phyloP scores from a whole-genome alignment of 2,888 invertebrate genomes.

The Drosophila flavopinicola region DNA sequence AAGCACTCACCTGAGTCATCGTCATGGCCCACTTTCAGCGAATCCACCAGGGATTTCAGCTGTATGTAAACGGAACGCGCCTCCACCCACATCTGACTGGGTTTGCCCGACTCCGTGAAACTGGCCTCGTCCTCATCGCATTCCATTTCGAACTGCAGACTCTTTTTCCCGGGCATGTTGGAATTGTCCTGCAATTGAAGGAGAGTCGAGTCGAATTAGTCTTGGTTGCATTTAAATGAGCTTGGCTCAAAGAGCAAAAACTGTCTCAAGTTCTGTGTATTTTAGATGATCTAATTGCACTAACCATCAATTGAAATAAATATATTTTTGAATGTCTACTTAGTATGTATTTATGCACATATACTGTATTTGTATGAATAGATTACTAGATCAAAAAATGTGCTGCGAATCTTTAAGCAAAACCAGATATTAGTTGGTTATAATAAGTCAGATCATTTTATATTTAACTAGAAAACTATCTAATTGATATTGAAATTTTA shows the following conservation, averaged over 20 bases:
- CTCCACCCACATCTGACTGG: conserved; percentile 87
- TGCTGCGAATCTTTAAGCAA: not conserved
- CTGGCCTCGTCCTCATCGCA: conserved; percentile 88
- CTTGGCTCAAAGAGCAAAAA: not conserved
- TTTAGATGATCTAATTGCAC: too few relatives aligned
- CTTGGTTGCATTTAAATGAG: not conserved
- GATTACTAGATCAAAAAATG: conserved; percentile 9
- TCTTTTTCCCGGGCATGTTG: conserved; percentile 85
- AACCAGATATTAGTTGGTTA: too few relatives aligned
- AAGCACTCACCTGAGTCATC: conserved; percentile 87
- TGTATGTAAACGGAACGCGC: conserved; percentile 90
- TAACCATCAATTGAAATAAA: too few relatives aligned
- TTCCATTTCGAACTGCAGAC: conserved; percentile 96
- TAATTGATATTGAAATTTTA: too few relatives aligned
- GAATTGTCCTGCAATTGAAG: conserved; percentile 75
- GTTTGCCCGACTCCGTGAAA: conserved; percentile 83
- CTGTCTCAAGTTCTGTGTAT: not conserved
- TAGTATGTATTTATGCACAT: too few relatives aligned
- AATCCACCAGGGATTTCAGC: conserved; percentile 89
- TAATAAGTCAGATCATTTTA: too few relatives aligned
- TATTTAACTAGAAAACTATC: too few relatives aligned
- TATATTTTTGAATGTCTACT: too few relatives aligned
- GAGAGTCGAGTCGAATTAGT: not conserved
- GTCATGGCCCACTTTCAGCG: conserved; percentile 90
- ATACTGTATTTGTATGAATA: too few relatives aligned